Evolutionary conservation across 1,140 invertebrate species (phyloP).

Genomic region (Chironomus tepperi): DNA sequence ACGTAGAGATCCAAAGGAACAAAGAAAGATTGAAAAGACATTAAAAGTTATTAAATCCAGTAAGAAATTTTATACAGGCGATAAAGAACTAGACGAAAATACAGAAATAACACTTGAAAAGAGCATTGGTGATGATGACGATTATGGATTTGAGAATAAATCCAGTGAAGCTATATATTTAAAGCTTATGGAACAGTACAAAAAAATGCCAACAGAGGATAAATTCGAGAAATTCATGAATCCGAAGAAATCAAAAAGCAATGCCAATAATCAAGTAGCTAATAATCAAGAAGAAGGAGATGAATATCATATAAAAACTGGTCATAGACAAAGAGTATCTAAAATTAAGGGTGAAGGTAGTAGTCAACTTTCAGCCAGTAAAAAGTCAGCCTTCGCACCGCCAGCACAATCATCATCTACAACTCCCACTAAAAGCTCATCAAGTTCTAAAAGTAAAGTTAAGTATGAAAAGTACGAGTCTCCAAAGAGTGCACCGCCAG

Average conservation of each 20-base stretch:
- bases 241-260: slow-evolving; percentile 33
- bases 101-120: slow-evolving; percentile 59
- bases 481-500: slow-evolving; percentile 29
- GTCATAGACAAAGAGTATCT: slow-evolving; percentile 25
- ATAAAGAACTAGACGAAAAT: slow-evolving; percentile 67
- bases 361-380: background rate
- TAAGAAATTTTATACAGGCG: slow-evolving; percentile 74
- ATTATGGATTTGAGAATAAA: slow-evolving; percentile 80
- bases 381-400: slow-evolving; percentile 29
- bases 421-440: background rate
- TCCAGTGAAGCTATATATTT: slow-evolving; percentile 70
- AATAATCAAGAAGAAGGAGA: slow-evolving; percentile 57
- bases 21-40: slow-evolving; percentile 54
- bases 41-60: slow-evolving; percentile 73
- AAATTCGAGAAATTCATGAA: slow-evolving; percentile 43
- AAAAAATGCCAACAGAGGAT: slow-evolving; percentile 52
- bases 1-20: slow-evolving; percentile 62
- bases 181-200: slow-evolving; percentile 77
- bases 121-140: slow-evolving; percentile 71
- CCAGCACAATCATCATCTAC: slow-evolving; percentile 3
- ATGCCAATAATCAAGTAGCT: slow-evolving; percentile 33
- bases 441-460: too few relatives aligned
- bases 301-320: slow-evolving; percentile 45
- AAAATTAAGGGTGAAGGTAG: slow-evolving; percentile 30
- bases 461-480: too few relatives aligned